Base-by-base conservation (phyloP, 2,888 invertebrate species). In the Sinodicranocentrus sp. region DNA sequence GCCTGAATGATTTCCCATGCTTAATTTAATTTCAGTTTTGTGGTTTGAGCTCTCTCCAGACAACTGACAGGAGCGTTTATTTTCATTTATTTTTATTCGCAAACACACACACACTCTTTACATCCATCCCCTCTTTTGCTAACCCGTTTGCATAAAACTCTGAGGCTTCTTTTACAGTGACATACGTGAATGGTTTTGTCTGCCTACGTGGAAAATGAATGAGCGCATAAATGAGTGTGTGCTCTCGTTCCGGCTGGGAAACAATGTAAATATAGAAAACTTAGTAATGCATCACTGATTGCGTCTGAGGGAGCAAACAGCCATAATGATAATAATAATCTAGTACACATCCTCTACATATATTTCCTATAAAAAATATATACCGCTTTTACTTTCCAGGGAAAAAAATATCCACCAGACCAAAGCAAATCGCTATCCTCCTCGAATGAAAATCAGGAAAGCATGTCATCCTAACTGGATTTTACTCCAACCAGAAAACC, bases 11-110 rank as follows among this genome's bases (percentile, higher is more conserved):
- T 78, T 78, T 78, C 70, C 61, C 77, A 68, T 21, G 77, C 77
- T 78, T 78, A 78, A 78, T 78, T 78, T 78, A 78, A 78, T 78
- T 78, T 70, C 68, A 78, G 68, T 78, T 70, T 78, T 78, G 68
- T 78, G 77, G 77, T 68, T 70, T 78, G 61, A 57, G 70, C 61
- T 59, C 54, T 68, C 77, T 70, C 77, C 75, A 26, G 44, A 10
- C 59, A 68, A 28, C 77, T 76, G 76, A 78, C 77, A 78, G 59
- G 59, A 78, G 54, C 52, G 70, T 59, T 65, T 59, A 78, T 43
- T 68, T 57, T 28, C 61, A 59, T 59, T 59, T 70, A 59, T 61
- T 77, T 57, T 76, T 76, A 65, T 65, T 65, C 23, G 23, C 48
- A 48, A n/a, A 2, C 48, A 48, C n/a, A 5, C 5, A 59, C 59